Percentiles rank a stretch among this genome's conserved stretches.
Conservation (phyloP, 1,140 invertebrate genomes). For the Procambarus clarkii region DNA sequence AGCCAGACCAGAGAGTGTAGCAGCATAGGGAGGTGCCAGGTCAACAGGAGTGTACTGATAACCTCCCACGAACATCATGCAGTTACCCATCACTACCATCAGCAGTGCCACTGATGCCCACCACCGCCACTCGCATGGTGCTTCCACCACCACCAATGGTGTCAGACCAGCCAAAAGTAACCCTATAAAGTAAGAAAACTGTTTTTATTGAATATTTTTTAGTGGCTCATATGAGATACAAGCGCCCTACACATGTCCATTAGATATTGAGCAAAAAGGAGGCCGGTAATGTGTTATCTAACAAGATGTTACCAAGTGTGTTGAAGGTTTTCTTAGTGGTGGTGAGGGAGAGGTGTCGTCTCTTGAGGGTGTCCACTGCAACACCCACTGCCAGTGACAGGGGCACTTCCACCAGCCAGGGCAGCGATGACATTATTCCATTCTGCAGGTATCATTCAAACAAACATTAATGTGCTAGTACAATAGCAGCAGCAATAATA, state of each 20-base stretch:
- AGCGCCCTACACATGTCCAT: no score
- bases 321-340: constrained; percentile 29
- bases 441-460: neutral
- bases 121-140: constrained; percentile 23
- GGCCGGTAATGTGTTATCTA: no score
- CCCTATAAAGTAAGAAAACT: neutral
- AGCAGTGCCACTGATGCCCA: neutral
- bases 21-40: constrained; percentile 15
- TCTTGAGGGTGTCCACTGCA: neutral
- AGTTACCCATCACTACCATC: constrained; percentile 32
- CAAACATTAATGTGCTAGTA: no score
- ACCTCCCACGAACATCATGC: constrained; percentile 28
- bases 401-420: constrained; percentile 24
- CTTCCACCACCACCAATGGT: constrained; percentile 30
- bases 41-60: constrained; percentile 36
- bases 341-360: constrained; percentile 1
- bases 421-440: constrained; percentile 27
- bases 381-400: neutral
- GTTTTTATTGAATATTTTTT: no score
- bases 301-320: neutral
- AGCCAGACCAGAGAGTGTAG: constrained; percentile 22
- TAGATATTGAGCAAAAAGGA: no score
- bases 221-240: no score
- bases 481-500: no score
- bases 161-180: constrained; percentile 35